Conservation (phyloP, 2,888 invertebrate species). For the Candidula unifasciata region DNA sequence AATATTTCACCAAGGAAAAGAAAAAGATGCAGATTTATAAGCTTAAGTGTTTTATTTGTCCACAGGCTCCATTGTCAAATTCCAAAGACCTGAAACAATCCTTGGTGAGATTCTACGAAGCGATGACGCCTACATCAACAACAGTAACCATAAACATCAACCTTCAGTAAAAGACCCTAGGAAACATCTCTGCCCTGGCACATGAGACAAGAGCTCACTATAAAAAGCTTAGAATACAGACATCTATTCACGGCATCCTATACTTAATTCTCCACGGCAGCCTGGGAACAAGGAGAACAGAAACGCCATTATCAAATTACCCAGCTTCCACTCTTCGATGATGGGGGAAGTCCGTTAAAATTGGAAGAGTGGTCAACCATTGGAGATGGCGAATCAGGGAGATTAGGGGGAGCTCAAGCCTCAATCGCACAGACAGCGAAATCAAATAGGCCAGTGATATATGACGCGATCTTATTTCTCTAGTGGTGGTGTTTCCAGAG, state of each 20-base stretch:
- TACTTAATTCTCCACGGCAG: slow-evolving; percentile 32
- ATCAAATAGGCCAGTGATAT: not conserved
- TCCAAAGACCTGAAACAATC: too few species aligned
- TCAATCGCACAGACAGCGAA: slow-evolving; percentile 17
- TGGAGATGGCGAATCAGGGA: slow-evolving; percentile 23
- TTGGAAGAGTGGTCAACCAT: slow-evolving; percentile 22
- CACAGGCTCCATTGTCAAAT: too few species aligned
- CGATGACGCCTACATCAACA: not conserved
- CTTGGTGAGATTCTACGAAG: too few species aligned
- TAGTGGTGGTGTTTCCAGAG: not conserved
- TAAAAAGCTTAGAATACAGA: slow-evolving; percentile 5
- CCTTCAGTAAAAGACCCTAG: not conserved
- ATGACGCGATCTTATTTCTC: not conserved
- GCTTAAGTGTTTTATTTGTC: too few species aligned
- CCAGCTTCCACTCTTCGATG: slow-evolving; percentile 23
- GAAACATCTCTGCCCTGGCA: not conserved
- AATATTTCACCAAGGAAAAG: too few species aligned
- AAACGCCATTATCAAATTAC: slow-evolving; percentile 43
- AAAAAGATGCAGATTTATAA: too few species aligned
- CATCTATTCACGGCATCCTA: slow-evolving; percentile 35
- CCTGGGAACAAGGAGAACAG: slow-evolving; percentile 13
- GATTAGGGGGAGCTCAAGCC: slow-evolving; percentile 22
- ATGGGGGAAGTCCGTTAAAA: slow-evolving; percentile 6
- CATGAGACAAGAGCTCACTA: not conserved
- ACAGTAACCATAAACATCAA: not conserved